phyloP scores from a whole-genome alignment of 2,888 invertebrate species.

The Apamea monoglypha region DNA sequence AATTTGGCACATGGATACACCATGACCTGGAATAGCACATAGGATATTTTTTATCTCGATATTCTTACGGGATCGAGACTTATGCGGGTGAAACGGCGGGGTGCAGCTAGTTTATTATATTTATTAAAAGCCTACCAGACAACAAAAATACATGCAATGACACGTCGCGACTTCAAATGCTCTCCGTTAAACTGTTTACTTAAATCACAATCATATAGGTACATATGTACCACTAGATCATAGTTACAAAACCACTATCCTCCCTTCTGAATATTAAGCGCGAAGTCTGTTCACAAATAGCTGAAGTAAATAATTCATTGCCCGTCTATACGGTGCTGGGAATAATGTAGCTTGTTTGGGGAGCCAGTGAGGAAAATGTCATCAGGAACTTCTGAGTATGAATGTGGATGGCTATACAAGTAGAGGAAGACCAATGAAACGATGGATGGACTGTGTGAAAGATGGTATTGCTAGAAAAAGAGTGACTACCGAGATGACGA shows the following conservation, averaged over 20 bases:
- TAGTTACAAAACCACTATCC: conserved; percentile 26
- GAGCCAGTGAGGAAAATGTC: conserved; percentile 10
- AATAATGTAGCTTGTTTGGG: conserved; percentile 60
- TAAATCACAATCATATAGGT: too few species aligned
- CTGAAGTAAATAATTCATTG: conserved; percentile 62
- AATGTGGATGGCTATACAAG: too few species aligned
- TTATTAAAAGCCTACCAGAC: not conserved
- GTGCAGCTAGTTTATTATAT: not conserved
- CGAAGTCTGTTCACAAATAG: conserved; percentile 55
- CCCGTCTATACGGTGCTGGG: conserved; percentile 31
- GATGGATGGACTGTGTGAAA: too few species aligned
- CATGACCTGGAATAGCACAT: too few species aligned
- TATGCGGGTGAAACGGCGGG: too few species aligned
- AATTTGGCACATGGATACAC: too few species aligned
- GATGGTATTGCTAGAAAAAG: too few species aligned
- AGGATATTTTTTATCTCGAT: too few species aligned
- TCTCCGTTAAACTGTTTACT: not conserved
- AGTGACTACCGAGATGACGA: too few species aligned
- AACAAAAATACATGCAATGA: not conserved
- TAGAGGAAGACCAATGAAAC: too few species aligned
- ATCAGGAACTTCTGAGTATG: too few species aligned
- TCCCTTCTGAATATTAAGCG: conserved; percentile 46
- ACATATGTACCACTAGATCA: not conserved
- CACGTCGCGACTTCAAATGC: not conserved
- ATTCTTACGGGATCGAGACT: too few species aligned